These are phyloP conservation scores for Campylomormyrus tamandua DNA, from an alignment of 2,113 vertebrate genomes.

Conservation along the genomic window DNA sequence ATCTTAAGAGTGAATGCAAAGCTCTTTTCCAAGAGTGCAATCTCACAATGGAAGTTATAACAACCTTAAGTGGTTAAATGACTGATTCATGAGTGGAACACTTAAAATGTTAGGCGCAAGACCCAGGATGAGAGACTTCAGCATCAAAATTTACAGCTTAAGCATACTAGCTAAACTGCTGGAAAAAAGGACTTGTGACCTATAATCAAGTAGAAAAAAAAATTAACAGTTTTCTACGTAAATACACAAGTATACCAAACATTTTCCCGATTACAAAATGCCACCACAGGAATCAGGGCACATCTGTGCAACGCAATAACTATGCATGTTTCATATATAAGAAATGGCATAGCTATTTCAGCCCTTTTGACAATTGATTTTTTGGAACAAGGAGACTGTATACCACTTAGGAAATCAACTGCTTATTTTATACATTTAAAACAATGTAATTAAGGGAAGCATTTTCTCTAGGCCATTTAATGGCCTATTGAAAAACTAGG, in stretches of 20 bases:
- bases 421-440: slow-evolving; percentile 56
- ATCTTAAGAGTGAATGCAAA: neutral
- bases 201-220: neutral
- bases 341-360: neutral
- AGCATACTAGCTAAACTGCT: neutral
- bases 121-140: neutral
- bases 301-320: neutral
- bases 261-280: neutral
- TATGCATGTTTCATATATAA: neutral
- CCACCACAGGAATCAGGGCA: neutral
- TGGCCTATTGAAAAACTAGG: slow-evolving; percentile 8
- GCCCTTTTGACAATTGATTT: neutral
- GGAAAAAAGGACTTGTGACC: neutral
- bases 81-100: neutral
- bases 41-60: neutral
- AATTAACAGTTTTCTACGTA: neutral
- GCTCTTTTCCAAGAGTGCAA: neutral
- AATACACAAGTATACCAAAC: neutral
- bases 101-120: neutral
- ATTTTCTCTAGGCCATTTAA: neutral
- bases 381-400: neutral
- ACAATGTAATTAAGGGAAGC: slow-evolving; percentile 54
- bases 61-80: neutral
- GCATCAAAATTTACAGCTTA: neutral
- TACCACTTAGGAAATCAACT: neutral